Evolutionary conservation across 2,113 vertebrate species (phyloP).

Genomic region (Aptenodytes forsteri): DNA sequence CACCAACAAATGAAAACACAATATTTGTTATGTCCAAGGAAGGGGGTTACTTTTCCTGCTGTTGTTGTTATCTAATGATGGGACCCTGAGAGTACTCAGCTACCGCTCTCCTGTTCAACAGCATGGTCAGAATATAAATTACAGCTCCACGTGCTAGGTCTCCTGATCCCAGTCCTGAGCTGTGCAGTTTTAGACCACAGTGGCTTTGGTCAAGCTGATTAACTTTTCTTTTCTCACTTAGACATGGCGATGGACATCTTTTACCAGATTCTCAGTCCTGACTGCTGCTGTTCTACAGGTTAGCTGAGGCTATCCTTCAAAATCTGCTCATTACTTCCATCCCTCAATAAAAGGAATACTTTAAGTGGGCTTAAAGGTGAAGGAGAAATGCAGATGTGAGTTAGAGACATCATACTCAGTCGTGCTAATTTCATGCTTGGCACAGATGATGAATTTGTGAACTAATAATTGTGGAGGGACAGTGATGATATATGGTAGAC

Average conservation of each 20-base stretch:
- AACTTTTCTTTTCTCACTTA: background rate
- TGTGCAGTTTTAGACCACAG: background rate
- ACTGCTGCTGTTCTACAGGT: background rate
- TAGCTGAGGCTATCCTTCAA: background rate
- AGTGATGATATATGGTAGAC: background rate
- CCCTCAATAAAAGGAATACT: background rate
- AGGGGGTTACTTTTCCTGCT: background rate
- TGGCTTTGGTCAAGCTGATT: background rate
- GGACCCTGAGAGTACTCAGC: background rate
- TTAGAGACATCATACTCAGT: background rate
- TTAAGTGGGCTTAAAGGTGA: background rate
- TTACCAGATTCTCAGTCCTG: background rate
- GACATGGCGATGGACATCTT: background rate
- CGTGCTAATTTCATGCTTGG: background rate
- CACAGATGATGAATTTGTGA: background rate
- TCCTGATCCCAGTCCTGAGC: background rate
- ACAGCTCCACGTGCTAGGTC: background rate
- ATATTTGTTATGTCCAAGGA: background rate
- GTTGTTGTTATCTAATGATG: background rate
- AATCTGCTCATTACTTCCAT: background rate
- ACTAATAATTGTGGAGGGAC: background rate
- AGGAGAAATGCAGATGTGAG: background rate
- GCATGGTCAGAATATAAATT: background rate
- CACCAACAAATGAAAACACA: background rate
- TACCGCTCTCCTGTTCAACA: background rate